Base-by-base conservation (phyloP, 2,113 vertebrate species). In the Aptenodytes forsteri region DNA sequence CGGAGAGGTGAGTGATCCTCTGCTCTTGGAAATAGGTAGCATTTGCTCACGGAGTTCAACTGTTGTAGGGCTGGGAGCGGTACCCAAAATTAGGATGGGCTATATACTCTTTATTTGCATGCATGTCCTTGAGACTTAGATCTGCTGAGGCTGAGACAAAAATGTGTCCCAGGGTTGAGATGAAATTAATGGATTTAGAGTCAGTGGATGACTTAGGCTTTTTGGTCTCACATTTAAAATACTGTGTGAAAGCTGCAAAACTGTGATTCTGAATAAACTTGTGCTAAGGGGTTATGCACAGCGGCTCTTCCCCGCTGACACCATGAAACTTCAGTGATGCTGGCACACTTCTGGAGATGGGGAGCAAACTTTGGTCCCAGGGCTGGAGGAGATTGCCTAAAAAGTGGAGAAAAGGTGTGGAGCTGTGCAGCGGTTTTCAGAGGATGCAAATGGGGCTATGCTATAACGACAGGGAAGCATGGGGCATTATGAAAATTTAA, bases 1-100 rank as follows among this genome's bases (percentile, higher is more conserved):
- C 71, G n/a, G 84, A 98, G 98, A 98, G 98, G 98, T 99, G 90
- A 95, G 97, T 96, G 87, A 42, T 58, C 27, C 13, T 10, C 44
- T 44, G 47, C 84, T 93, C 55, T 64, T 52, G 52, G 21, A 34
- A 71, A 26, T 0, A 9, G 30, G 40, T 67, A 26, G 13, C 11
- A 1, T 62, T 72, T 90, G 14, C 36, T 87, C 0, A 0, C 3
- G 4, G 71, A 44, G 26, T 75, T 56, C 11, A 34, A 3, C 29
- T 52, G 15, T 32, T 76, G 40, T 19, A 47, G 65, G 49, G 52
- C 73, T 92, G 56, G 1, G 13, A 84, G 12, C 36, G 47, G 42
- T 52, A 83, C 47, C 25, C 49, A 25, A 50, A 70, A 9, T 64
- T 21, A 66, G 42, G 16, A 18, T 34, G 59, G 34, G 52, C 44